A percentile compares a stretch with the other conserved stretches of the same genome.
phyloP scores from a whole-genome alignment of 2,888 invertebrate genomes.

The Xanthia togata region DNA sequence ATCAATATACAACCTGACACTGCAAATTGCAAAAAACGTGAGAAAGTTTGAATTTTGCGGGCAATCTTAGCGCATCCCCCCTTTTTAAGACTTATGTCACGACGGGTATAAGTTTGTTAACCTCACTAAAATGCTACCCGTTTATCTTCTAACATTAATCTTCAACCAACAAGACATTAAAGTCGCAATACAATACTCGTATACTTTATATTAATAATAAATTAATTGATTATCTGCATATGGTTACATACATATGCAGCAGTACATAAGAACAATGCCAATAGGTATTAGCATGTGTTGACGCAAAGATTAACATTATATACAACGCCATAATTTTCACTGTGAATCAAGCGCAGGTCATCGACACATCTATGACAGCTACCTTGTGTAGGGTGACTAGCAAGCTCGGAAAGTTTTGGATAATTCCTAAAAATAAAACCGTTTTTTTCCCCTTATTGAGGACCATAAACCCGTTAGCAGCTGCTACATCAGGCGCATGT shows the following conservation, averaged over 20 bases:
- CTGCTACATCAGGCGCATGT: neutral
- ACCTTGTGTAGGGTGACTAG: slow-evolving; percentile 53
- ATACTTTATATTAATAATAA: slow-evolving; percentile 55
- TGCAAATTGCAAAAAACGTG: no score
- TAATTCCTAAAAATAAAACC: neutral
- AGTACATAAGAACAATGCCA: slow-evolving; percentile 58
- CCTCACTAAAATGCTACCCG: slow-evolving; percentile 2
- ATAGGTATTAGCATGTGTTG: slow-evolving; percentile 59
- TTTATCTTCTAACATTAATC: slow-evolving; percentile 34
- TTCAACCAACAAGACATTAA: slow-evolving; percentile 30
- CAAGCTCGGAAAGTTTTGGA: slow-evolving; percentile 5
- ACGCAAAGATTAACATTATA: slow-evolving; percentile 64
- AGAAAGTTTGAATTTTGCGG: no score
- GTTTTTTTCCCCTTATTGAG: neutral
- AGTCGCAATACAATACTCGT: slow-evolving; percentile 52
- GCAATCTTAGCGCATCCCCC: no score
- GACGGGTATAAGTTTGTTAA: slow-evolving; percentile 25
- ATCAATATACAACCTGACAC: no score
- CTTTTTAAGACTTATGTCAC: neutral
- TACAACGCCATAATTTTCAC: slow-evolving; percentile 53
- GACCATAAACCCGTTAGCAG: neutral
- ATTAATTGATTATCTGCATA: slow-evolving; percentile 57
- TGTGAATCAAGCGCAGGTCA: slow-evolving; percentile 71
- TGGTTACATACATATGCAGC: slow-evolving; percentile 59
- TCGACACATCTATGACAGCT: slow-evolving; percentile 67